Percentiles rank a stretch among this genome's conserved stretches.
These are phyloP conservation scores for Hemicrepidius hirtus DNA, from an alignment of 2,888 invertebrate species.

Conservation along the genomic window DNA sequence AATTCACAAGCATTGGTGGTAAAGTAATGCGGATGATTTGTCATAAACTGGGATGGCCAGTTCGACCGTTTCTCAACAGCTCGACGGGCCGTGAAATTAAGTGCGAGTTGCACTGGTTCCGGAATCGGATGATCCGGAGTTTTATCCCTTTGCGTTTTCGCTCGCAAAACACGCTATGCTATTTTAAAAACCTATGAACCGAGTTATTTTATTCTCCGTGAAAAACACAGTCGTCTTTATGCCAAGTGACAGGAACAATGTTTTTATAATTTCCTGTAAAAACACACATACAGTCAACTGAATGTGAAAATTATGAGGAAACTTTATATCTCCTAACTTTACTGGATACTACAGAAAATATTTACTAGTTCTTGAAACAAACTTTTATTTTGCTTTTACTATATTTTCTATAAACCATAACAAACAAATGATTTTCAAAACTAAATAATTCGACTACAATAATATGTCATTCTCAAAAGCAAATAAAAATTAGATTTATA, in stretches of 20 bases:
- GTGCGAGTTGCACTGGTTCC: slow-evolving; percentile 60
- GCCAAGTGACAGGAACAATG: slow-evolving; percentile 9
- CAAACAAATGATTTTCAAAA: too few relatives aligned
- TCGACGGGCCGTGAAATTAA: slow-evolving; percentile 63
- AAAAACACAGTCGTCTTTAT: slow-evolving; percentile 25
- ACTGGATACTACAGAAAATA: too few relatives aligned
- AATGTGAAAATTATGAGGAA: too few relatives aligned
- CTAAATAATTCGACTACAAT: too few relatives aligned
- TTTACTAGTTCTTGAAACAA: too few relatives aligned
- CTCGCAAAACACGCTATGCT: slow-evolving; percentile 53
- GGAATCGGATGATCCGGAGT: slow-evolving; percentile 54
- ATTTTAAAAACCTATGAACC: slow-evolving; percentile 54
- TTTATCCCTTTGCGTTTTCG: slow-evolving; percentile 50
- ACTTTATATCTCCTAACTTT: too few relatives aligned
- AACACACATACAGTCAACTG: not conserved
- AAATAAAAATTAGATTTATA: too few relatives aligned
- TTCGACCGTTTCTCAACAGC: slow-evolving; percentile 59
- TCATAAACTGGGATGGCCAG: slow-evolving; percentile 56
- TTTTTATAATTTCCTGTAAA: slow-evolving; percentile 11
- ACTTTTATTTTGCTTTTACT: too few relatives aligned
- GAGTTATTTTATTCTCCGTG: slow-evolving; percentile 34
- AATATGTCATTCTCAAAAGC: too few relatives aligned
- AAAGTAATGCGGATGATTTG: slow-evolving; percentile 51
- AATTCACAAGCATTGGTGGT: slow-evolving; percentile 42
- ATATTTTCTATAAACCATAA: too few relatives aligned